These are phyloP conservation scores for Sesia bembeciformis DNA, from an alignment of 2,888 invertebrate genomes.

Conservation along the genomic window DNA sequence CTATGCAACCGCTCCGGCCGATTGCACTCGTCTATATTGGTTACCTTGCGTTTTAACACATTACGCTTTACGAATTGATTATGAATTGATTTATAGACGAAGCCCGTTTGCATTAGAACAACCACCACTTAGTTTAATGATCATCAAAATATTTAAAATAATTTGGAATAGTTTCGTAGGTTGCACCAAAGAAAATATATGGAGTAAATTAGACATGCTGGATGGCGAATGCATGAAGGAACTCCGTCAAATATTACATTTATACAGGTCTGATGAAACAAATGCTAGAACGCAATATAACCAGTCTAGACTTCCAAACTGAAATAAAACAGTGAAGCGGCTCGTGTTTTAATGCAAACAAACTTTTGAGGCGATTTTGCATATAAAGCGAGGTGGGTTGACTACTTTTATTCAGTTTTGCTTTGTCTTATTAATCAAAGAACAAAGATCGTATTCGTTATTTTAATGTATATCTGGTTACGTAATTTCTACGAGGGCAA, in stretches of 20 bases:
- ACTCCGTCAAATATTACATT: conserved; percentile 38
- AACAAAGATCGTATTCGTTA: background rate
- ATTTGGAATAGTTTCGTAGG: conserved; percentile 20
- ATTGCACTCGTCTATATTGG: conserved; percentile 67
- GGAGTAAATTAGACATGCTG: conserved; percentile 44
- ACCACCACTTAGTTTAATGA: conserved; percentile 39
- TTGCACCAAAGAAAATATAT: conserved; percentile 46
- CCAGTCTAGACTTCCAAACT: conserved; percentile 69
- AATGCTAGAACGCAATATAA: conserved; percentile 74
- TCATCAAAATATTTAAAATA: conserved; percentile 13
- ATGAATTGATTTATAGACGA: conserved; percentile 33
- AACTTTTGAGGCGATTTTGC: conserved; percentile 75
- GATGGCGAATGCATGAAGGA: conserved; percentile 44
- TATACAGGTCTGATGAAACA: conserved; percentile 50
- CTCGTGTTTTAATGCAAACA: conserved; percentile 75
- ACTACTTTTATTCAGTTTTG: conserved; percentile 71
- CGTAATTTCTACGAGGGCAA: background rate
- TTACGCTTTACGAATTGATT: conserved; percentile 28
- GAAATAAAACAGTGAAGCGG: conserved; percentile 74
- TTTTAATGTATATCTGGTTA: background rate
- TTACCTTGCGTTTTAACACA: conserved; percentile 72
- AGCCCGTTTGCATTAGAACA: conserved; percentile 75
- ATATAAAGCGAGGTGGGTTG: conserved; percentile 75
- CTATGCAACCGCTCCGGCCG: conserved; percentile 58
- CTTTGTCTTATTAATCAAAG: conserved; percentile 57